Evolutionary conservation across 1,140 invertebrate species (phyloP).

Genomic region (Cydia strobilella): DNA sequence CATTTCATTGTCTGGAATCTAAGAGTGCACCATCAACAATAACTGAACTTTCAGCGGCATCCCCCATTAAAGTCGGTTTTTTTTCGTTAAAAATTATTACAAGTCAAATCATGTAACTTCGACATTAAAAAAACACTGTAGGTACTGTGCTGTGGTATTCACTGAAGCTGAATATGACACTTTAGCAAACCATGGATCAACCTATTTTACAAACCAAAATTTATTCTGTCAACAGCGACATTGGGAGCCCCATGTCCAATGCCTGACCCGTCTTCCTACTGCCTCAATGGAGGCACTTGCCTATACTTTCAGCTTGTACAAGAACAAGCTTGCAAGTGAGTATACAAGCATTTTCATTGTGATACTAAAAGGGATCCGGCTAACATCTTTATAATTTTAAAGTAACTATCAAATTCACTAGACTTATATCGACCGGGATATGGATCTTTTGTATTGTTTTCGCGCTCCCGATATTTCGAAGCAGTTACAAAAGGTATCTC

Average conservation of each 20-base stretch:
- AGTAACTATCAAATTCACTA: not conserved
- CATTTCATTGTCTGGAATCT: too few relatives aligned
- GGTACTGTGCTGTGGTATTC: not conserved
- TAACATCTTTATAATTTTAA: not conserved
- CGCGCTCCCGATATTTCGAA: too few relatives aligned
- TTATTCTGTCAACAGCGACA: slow-evolving; percentile 79
- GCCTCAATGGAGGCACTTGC: slow-evolving; percentile 91
- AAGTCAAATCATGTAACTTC: too few relatives aligned
- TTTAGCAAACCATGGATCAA: not conserved
- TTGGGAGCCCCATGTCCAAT: slow-evolving; percentile 84
- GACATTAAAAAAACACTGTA: not conserved
- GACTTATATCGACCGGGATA: too few relatives aligned
- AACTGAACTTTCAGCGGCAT: too few relatives aligned
- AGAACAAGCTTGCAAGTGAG: slow-evolving; percentile 91
- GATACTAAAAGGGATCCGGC: not conserved
- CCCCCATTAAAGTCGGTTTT: too few relatives aligned
- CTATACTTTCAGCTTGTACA: slow-evolving; percentile 88
- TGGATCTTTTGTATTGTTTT: too few relatives aligned
- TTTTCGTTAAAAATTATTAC: too few relatives aligned
- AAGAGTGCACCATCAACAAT: too few relatives aligned
- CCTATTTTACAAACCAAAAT: not conserved
- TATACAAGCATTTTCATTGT: slow-evolving; percentile 39
- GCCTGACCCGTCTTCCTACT: slow-evolving; percentile 80
- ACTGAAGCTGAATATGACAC: too few relatives aligned
- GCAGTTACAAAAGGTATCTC: too few relatives aligned